Conservation (phyloP, 2,888 invertebrate species). For the Sesamia inferens region DNA sequence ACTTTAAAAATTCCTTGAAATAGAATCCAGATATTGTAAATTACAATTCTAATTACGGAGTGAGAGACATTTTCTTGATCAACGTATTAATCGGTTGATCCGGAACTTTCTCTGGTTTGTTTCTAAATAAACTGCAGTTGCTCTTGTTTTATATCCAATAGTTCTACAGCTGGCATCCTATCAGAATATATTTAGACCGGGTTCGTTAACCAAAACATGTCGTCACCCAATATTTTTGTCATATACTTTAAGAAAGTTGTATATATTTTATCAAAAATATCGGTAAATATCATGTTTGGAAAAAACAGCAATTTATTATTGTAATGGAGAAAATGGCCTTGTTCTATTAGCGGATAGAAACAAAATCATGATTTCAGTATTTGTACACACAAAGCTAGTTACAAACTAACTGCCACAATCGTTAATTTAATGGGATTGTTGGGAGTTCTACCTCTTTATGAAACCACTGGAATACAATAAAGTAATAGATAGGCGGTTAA, state of each 20-base stretch:
- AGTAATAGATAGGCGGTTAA: neutral
- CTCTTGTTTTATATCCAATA: slow-evolving; percentile 33
- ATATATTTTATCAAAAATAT: slow-evolving; percentile 17
- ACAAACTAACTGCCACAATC: slow-evolving; percentile 32
- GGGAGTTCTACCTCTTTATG: slow-evolving; percentile 13
- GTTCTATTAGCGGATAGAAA: slow-evolving; percentile 47
- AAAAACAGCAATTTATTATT: slow-evolving; percentile 29
- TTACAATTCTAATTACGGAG: slow-evolving; percentile 9
- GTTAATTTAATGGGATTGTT: slow-evolving; percentile 37
- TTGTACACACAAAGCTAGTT: slow-evolving; percentile 32
- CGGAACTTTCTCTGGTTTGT: slow-evolving; percentile 31
- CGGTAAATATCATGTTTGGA: slow-evolving; percentile 1
- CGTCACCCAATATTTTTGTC: slow-evolving; percentile 37
- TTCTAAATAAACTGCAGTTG: slow-evolving; percentile 44
- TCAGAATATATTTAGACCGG: slow-evolving; percentile 49
- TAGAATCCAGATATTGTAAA: slow-evolving; percentile 5
- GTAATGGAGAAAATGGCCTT: slow-evolving; percentile 48
- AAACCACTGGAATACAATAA: slow-evolving; percentile 25
- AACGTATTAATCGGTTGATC: slow-evolving; percentile 40
- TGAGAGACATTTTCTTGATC: slow-evolving; percentile 28
- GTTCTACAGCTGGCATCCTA: slow-evolving; percentile 45
- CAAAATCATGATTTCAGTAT: slow-evolving; percentile 43
- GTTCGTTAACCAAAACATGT: slow-evolving; percentile 57
- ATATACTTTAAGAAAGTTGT: neutral
- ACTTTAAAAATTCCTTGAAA: neutral